phyloP scores from a whole-genome alignment of 1,140 invertebrate genomes.

The Zaprionus inermis region DNA sequence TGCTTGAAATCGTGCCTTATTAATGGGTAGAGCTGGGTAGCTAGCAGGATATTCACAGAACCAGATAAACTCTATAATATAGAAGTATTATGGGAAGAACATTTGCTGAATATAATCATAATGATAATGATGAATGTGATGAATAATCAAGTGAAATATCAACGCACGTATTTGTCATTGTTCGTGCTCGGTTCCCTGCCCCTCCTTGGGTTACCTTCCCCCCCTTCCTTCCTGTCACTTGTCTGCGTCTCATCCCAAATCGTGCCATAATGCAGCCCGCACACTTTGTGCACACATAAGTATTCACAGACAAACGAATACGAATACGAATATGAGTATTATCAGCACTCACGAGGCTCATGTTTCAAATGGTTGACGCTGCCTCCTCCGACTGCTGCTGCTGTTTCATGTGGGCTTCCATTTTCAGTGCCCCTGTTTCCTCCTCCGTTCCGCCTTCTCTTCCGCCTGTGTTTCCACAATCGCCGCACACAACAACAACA shows the following conservation, averaged over 20 bases:
- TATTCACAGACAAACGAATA: constrained; percentile 1
- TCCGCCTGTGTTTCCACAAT: constrained; percentile 64
- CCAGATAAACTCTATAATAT: too few species aligned
- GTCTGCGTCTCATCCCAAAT: neutral
- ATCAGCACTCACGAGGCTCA: constrained; percentile 73
- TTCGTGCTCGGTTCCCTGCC: constrained; percentile 24
- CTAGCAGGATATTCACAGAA: too few species aligned
- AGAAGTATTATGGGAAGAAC: neutral
- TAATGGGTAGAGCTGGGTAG: too few species aligned
- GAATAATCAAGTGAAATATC: constrained; percentile 45
- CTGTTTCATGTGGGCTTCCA: constrained; percentile 28
- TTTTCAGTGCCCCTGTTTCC: constrained; percentile 4
- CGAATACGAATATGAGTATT: constrained; percentile 46
- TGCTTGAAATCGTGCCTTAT: neutral
- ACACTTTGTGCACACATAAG: constrained; percentile 9
- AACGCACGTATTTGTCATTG: constrained; percentile 59
- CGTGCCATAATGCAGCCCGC: constrained; percentile 26
- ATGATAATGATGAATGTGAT: constrained; percentile 29
- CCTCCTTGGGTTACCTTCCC: constrained; percentile 18
- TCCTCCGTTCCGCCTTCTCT: constrained; percentile 10
- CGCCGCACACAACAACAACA: constrained; percentile 11
- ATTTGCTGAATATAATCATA: neutral
- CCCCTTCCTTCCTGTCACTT: neutral
- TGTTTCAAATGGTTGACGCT: constrained; percentile 61
- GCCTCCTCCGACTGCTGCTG: constrained; percentile 17